Conservation (phyloP, 1,140 invertebrate genomes). For the Solenopsis fugax region DNA sequence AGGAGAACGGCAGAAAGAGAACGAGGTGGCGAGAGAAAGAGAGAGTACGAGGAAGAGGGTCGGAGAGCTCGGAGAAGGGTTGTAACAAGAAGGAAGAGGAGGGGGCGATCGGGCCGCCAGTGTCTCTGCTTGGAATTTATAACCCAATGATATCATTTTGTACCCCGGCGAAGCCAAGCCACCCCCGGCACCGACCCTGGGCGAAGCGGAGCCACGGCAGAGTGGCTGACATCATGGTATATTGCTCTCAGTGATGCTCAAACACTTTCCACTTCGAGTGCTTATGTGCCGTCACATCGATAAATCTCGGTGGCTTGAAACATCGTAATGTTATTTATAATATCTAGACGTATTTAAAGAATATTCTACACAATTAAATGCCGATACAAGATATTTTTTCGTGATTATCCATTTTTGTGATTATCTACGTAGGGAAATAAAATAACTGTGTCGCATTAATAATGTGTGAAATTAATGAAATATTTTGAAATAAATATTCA, state of each 20-base stretch:
- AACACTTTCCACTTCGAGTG: slow-evolving; percentile 79
- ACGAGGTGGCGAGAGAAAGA: slow-evolving; percentile 63
- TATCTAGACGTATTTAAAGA: slow-evolving; percentile 52
- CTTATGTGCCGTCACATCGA: slow-evolving; percentile 65
- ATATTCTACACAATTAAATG: not conserved
- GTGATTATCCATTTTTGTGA: not conserved
- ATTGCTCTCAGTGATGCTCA: slow-evolving; percentile 84
- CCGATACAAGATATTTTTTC: not conserved
- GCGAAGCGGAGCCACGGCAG: slow-evolving; percentile 76
- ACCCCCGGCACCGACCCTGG: slow-evolving; percentile 76
- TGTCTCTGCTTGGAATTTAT: slow-evolving; percentile 86
- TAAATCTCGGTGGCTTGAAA: slow-evolving; percentile 80
- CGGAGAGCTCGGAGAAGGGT: slow-evolving; percentile 79
- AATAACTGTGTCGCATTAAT: not conserved
- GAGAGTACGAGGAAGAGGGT: slow-evolving; percentile 68
- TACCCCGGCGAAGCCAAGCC: slow-evolving; percentile 82
- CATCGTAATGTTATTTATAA: slow-evolving; percentile 38
- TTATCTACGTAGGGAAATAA: not conserved
- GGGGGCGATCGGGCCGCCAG: slow-evolving; percentile 80
- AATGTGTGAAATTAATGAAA: not conserved
- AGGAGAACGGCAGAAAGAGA: slow-evolving; percentile 56
- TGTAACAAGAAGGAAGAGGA: slow-evolving; percentile 77
- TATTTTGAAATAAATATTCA: not conserved
- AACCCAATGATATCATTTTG: slow-evolving; percentile 87
- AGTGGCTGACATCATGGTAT: slow-evolving; percentile 85